Percentiles rank a stretch among this genome's conserved stretches.
Evolutionary conservation across 2,888 invertebrate genomes (phyloP).

Genomic region (Leptinotarsa tumamoca): DNA sequence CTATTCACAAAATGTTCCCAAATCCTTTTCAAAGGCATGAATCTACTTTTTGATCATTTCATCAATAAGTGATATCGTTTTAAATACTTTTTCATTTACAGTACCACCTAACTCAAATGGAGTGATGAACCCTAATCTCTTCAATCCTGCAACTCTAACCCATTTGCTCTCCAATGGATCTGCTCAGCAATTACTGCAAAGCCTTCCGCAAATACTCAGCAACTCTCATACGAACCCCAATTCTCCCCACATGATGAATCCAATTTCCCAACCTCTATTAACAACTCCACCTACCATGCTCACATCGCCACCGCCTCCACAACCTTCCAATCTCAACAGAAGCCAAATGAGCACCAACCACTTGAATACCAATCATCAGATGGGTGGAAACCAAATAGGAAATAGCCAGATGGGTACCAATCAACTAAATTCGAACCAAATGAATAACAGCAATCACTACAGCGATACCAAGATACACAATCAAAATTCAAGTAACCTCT

Average conservation of each 20-base stretch:
- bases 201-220: constrained; percentile 75
- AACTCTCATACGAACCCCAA: constrained; percentile 54
- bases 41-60: too few species aligned
- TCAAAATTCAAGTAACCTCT: constrained; percentile 51
- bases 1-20: too few species aligned
- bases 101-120: constrained; percentile 74
- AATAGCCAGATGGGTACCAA: constrained; percentile 32
- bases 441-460: constrained; percentile 55
- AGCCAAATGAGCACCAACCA: constrained; percentile 37
- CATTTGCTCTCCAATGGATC: constrained; percentile 80
- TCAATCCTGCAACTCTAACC: constrained; percentile 76
- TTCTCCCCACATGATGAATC: constrained; percentile 57
- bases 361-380: constrained; percentile 20
- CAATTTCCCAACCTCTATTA: constrained; percentile 58
- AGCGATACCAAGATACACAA: constrained; percentile 59
- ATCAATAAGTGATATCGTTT: too few species aligned
- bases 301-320: constrained; percentile 44
- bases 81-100: constrained; percentile 45
- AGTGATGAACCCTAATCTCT: constrained; percentile 75
- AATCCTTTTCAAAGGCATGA: too few species aligned
- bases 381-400: constrained; percentile 40
- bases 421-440: constrained; percentile 42
- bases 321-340: constrained; percentile 46
- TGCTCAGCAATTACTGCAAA: constrained; percentile 79
- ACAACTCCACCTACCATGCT: constrained; percentile 47